A percentile compares a stretch with the other conserved stretches of the same genome.
Conservation (phyloP, 2,113 vertebrate species). For the Pseudopipra pipra region DNA sequence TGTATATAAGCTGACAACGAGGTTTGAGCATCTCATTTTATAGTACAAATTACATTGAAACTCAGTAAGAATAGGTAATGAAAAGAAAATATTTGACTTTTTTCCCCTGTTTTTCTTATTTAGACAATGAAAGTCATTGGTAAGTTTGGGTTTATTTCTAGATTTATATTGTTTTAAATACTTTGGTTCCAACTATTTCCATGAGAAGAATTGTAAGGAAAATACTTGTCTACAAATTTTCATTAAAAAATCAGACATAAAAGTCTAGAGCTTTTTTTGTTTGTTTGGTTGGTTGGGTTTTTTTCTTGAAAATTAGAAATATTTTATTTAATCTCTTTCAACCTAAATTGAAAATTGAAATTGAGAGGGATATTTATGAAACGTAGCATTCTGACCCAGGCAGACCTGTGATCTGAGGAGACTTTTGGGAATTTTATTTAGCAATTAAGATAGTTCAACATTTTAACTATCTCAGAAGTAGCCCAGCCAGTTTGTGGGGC, state of each 20-base stretch:
- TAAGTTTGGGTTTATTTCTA: not conserved
- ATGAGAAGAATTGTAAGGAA: not conserved
- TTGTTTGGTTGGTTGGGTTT: not conserved
- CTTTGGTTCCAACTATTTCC: not conserved
- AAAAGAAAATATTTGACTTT: not conserved
- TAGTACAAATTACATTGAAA: not conserved
- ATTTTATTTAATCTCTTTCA: not conserved
- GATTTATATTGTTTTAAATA: not conserved
- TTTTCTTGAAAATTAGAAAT: not conserved
- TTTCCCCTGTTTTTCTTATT: not conserved
- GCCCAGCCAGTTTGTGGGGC: not conserved
- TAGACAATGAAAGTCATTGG: not conserved
- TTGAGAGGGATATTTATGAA: not conserved
- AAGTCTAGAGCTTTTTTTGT: no score
- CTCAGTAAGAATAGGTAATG: not conserved
- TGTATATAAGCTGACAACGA: not conserved
- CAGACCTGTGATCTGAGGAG: not conserved
- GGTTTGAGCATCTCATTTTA: not conserved
- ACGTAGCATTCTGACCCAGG: not conserved
- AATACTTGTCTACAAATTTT: not conserved
- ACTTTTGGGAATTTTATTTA: not conserved
- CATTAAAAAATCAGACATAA: not conserved
- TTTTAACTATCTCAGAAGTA: not conserved
- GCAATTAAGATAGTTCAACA: not conserved
- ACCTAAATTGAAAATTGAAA: not conserved